Evolutionary conservation across 2,888 invertebrate species (phyloP), one percentile per base, ranked within the genome.

Genomic region (Pseudoips prasinana): DNA sequence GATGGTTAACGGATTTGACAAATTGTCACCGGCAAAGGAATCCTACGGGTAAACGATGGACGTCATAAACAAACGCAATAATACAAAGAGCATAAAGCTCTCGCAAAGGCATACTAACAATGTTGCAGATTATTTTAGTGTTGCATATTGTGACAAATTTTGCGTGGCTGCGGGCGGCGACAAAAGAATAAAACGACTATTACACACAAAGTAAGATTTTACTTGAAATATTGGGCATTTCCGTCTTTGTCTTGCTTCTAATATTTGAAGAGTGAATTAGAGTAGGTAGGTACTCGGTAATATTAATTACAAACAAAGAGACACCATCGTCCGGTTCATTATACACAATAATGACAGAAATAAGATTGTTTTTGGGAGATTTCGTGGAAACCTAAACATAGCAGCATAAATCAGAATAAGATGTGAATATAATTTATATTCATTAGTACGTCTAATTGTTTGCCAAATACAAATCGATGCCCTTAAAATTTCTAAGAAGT

Each of bases 81-180:
- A 45, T 40, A 44, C 52, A 47, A 40, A 35, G 20, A 29, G 9
- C 37, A 23, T 39, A 46, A 49, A 54, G 28, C 25, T 33, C 25
- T 33, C 31, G 32, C 35, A 47, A 29, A 39, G 39, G 40, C 28
- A 3, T 20, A 3, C 4, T 7, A 31, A 63, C 60, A 70, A 46
- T 56, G 59, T 66, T 58, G 52, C 35, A 33, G 33, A 39, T 45
- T 53, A 59, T 60, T 54, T 54, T 11, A 42, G 49, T 41, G 32
- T 46, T 39, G 34, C 25, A 48, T n/a, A n/a, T 46, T 44, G 58
- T 47, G 39, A 49, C 33, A 22, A 46, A 57, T 46, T 46, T 46
- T 38, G 34, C 36, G 30, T 29, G 34, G 32, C 32, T 10, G 38
- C 24, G 29, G 40, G 25, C 39, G 39, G 31, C 2, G 7, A 39